phyloP scores from a whole-genome alignment of 2,888 invertebrate species.

The Lasioglossum figueresi region DNA sequence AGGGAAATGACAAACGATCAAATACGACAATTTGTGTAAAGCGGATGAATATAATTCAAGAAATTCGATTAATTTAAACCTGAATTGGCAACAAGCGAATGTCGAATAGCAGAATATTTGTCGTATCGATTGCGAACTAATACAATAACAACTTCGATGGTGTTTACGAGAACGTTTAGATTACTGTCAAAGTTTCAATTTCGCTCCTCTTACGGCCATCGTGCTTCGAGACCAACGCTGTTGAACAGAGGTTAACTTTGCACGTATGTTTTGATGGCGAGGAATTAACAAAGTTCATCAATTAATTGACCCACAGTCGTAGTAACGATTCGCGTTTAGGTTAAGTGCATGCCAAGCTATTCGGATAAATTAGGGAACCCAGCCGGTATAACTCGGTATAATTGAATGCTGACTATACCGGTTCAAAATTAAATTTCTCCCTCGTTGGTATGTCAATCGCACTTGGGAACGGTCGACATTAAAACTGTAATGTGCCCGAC shows the following conservation, averaged over 20 bases:
- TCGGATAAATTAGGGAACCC: conserved; percentile 61
- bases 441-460: conserved; percentile 60
- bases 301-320: conserved; percentile 61
- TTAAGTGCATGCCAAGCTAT: conserved; percentile 48
- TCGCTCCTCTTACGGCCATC: background rate
- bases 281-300: conserved; percentile 57
- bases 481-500: conserved; percentile 1
- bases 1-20: too few species aligned
- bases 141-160: background rate
- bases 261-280: conserved; percentile 39
- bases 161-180: background rate
- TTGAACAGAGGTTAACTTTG: background rate
- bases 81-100: background rate
- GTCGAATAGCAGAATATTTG: background rate
- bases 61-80: background rate
- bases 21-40: background rate
- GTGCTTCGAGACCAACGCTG: too few species aligned
- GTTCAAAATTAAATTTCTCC: conserved; percentile 64
- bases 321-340: conserved; percentile 34
- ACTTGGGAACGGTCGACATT: conserved; percentile 39
- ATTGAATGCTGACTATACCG: conserved; percentile 59
- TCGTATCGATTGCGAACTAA: background rate
- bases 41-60: background rate
- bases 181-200: conserved; percentile 9
- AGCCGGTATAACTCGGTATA: conserved; percentile 54